Percentiles rank a stretch among this genome's conserved stretches.
phyloP scores from a whole-genome alignment of 35 echinoderm and acorn worm species.

The Heliocidaris erythrogramma region DNA sequence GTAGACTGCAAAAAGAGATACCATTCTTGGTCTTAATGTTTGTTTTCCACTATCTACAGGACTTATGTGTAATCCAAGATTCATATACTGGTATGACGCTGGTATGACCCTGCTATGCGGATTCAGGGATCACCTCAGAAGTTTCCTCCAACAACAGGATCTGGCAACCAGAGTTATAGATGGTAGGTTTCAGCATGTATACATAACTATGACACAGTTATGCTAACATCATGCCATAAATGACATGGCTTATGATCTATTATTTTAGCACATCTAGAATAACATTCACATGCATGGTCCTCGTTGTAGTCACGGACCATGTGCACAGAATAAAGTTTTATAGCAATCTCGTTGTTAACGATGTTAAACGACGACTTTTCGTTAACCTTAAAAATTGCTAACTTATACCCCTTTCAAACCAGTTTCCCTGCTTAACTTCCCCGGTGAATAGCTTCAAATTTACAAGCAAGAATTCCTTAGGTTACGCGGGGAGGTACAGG shows the following conservation, averaged over 20 bases:
- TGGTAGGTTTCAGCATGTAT: neutral
- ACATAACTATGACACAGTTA: no score
- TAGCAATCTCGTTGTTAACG: no score
- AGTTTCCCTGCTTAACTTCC: no score
- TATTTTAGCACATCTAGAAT: neutral
- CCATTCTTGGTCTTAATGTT: neutral
- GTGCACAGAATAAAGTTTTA: no score
- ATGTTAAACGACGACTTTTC: no score
- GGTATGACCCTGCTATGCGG: neutral
- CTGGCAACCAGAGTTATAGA: neutral
- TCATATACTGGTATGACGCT: neutral
- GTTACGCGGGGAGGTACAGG: no score
- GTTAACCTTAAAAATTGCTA: no score
- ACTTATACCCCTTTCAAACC: no score
- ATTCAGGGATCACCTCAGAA: slow-evolving; percentile 16
- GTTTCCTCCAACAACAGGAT: neutral
- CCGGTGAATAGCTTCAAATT: no score
- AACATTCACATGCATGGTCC: no score
- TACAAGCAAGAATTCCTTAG: no score
- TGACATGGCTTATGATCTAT: neutral
- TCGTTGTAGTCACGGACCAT: no score
- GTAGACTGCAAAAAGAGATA: neutral
- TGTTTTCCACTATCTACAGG: neutral
- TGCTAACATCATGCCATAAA: neutral
- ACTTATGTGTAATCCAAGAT: neutral